Evolutionary conservation across 2,113 vertebrate species (phyloP).

Genomic region (Cheirogaleus medius): DNA sequence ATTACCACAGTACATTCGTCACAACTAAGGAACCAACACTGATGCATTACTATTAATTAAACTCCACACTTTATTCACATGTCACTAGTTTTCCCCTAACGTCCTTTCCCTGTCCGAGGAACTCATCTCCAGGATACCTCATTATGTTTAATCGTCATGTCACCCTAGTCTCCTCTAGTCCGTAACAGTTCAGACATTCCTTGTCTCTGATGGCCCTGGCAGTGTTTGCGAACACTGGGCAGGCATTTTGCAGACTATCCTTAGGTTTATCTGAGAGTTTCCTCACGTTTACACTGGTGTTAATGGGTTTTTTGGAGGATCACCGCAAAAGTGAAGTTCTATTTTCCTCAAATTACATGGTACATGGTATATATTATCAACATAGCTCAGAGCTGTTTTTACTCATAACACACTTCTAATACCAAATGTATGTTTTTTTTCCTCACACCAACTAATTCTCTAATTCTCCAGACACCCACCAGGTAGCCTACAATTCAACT

Average conservation of each 20-base stretch:
- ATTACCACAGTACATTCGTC: fast-evolving
- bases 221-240: background rate
- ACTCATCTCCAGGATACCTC: background rate
- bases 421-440: background rate
- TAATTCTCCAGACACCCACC: background rate
- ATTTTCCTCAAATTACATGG: background rate
- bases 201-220: background rate
- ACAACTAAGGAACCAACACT: background rate
- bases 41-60: background rate
- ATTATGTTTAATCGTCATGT: background rate
- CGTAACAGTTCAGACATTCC: background rate
- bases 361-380: background rate
- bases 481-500: background rate
- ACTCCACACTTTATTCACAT: background rate
- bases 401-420: background rate
- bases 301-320: background rate
- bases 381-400: background rate
- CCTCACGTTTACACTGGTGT: background rate
- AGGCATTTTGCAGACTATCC: background rate
- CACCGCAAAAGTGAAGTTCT: background rate
- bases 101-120: background rate
- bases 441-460: background rate
- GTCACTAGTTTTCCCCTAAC: background rate
- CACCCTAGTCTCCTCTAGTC: background rate
- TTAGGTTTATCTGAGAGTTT: background rate